phyloP scores from a whole-genome alignment of 2,888 invertebrate species.

The Drosophila hawaiiensis region DNA sequence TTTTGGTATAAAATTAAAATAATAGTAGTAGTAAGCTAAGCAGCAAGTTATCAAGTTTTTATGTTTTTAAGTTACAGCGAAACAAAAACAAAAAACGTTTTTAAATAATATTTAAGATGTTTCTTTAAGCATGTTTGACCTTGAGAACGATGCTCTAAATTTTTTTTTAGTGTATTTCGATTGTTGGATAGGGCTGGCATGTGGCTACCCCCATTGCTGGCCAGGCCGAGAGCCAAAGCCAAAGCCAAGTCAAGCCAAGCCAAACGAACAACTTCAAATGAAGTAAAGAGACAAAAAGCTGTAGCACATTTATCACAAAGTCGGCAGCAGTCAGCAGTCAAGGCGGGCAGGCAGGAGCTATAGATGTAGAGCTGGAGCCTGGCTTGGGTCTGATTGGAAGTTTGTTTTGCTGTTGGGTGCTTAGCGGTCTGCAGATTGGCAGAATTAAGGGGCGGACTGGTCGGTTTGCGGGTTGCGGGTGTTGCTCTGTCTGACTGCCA shows the following conservation, averaged over 20 bases:
- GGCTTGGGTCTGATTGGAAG: conserved; percentile 76
- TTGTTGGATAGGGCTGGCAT: conserved; percentile 9
- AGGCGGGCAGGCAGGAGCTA: conserved; percentile 23
- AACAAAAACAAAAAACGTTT: neutral
- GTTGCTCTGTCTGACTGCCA: conserved; percentile 33
- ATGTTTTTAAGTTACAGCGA: neutral
- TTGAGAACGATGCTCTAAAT: neutral
- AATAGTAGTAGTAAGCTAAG: neutral
- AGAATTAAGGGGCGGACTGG: conserved; percentile 1
- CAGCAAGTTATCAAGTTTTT: neutral
- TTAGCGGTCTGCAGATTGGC: conserved; percentile 70
- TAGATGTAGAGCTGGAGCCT: conserved; percentile 38
- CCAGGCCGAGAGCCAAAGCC: conserved; percentile 24
- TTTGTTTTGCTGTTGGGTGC: conserved; percentile 79
- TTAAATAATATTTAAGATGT: neutral
- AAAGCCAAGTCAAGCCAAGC: conserved; percentile 9
- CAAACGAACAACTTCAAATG: conserved; percentile 67
- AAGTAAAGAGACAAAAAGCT: conserved; percentile 80
- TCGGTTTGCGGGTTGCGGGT: conserved; percentile 2
- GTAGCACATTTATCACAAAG: conserved; percentile 80
- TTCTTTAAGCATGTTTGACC: neutral
- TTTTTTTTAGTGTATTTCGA: conserved; percentile 1
- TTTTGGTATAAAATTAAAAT: neutral
- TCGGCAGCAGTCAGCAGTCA: conserved; percentile 59
- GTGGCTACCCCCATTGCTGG: conserved; percentile 9